A percentile compares a stretch with the other conserved stretches of the same genome.
These are phyloP conservation scores for Tanytarsus gracilentus DNA, from an alignment of 2,888 invertebrate species.

Conservation along the genomic window DNA sequence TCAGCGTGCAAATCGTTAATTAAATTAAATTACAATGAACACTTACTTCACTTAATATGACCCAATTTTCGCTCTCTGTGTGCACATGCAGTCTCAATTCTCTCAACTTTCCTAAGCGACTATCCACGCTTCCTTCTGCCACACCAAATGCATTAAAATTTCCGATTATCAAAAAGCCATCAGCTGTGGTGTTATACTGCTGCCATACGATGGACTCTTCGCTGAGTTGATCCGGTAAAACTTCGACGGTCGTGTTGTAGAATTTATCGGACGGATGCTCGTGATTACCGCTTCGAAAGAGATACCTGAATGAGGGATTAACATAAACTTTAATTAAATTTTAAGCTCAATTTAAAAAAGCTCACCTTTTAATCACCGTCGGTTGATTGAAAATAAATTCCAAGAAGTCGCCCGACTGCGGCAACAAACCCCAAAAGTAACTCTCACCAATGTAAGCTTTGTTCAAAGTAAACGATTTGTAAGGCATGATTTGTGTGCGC, in stretches of 20 bases:
- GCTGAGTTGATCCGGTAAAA: constrained; percentile 49
- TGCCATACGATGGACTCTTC: constrained; percentile 45
- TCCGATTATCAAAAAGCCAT: constrained; percentile 62
- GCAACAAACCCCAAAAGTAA: constrained; percentile 86
- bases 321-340: background rate
- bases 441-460: constrained; percentile 78
- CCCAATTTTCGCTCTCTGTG: constrained; percentile 78
- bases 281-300: constrained; percentile 79
- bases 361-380: constrained; percentile 56
- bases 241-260: constrained; percentile 77
- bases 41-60: constrained; percentile 79
- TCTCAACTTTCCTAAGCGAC: constrained; percentile 57
- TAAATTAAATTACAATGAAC: background rate
- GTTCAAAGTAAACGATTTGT: constrained; percentile 66
- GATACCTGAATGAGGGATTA: constrained; percentile 49
- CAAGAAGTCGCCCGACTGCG: constrained; percentile 66
- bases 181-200: constrained; percentile 52
- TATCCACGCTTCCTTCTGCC: constrained; percentile 61
- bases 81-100: constrained; percentile 69
- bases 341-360: constrained; percentile 27
- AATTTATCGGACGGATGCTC: constrained; percentile 85
- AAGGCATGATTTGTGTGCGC: constrained; percentile 65
- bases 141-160: constrained; percentile 73
- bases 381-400: constrained; percentile 72
- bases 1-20: background rate